Conservation (phyloP, 2,113 vertebrate genomes). For the Chinchilla lanigera region DNA sequence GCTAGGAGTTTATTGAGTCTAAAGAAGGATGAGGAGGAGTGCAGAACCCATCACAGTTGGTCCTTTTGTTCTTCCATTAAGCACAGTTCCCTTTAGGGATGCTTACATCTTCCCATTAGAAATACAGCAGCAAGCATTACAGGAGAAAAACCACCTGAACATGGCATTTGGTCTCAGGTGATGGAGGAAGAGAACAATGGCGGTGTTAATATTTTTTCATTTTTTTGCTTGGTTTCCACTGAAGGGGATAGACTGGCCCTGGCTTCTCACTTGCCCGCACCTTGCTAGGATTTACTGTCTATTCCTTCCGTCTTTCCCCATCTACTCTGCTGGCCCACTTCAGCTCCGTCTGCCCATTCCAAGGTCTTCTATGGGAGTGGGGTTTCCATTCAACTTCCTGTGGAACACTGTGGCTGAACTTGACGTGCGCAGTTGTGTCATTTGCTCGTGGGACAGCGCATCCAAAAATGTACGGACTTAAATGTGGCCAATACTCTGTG, state of each 20-base stretch:
- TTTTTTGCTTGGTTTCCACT: background rate
- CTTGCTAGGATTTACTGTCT: background rate
- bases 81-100: background rate
- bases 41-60: background rate
- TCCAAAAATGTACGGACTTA: background rate
- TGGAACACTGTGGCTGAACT: background rate
- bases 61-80: background rate
- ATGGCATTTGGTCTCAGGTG: background rate
- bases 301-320: accelerated
- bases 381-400: background rate
- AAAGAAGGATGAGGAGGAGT: background rate
- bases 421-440: accelerated
- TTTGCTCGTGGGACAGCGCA: background rate
- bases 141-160: background rate
- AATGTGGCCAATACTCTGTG: background rate
- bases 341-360: background rate
- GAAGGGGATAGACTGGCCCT: background rate
- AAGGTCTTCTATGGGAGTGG: background rate
- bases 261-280: background rate
- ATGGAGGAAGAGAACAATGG: background rate
- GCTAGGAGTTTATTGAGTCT: background rate
- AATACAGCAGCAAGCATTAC: background rate
- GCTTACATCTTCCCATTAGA: background rate
- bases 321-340: accelerated
- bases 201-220: background rate